These are phyloP conservation scores for Netelia virgata DNA, from an alignment of 2,888 invertebrate species.

Conservation along the genomic window DNA sequence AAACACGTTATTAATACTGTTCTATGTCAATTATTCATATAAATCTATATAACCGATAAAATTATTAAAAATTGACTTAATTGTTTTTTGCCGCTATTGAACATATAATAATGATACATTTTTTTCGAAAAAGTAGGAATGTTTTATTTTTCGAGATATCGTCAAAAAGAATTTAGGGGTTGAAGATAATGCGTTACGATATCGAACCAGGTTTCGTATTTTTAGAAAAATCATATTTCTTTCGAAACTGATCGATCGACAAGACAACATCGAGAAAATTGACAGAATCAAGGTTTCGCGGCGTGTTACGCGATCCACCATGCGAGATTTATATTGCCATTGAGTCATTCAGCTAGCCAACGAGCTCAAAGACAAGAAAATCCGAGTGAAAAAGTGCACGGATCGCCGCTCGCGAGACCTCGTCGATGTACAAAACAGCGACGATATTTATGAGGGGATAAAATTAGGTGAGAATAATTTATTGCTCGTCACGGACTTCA, in stretches of 20 bases:
- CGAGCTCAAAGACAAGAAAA: conserved; percentile 57
- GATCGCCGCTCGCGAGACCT: conserved; percentile 23
- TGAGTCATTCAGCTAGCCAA: conserved; percentile 60
- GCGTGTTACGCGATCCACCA: background rate
- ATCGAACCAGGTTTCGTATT: too few relatives aligned
- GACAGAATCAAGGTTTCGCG: background rate
- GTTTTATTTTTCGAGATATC: too few relatives aligned
- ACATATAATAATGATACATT: too few relatives aligned
- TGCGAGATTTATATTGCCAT: conserved; percentile 46
- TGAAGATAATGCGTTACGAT: too few relatives aligned
- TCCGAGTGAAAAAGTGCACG: conserved; percentile 57
- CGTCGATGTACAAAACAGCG: conserved; percentile 42
- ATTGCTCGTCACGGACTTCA: conserved; percentile 70
- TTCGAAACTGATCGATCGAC: background rate
- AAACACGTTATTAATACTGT: too few relatives aligned
- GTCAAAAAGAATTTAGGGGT: too few relatives aligned
- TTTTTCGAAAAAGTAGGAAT: too few relatives aligned
- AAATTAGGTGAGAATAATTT: conserved; percentile 73
- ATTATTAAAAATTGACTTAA: too few relatives aligned
- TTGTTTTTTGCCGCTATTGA: too few relatives aligned
- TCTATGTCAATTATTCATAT: too few relatives aligned
- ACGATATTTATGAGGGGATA: conserved; percentile 72
- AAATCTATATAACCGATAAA: too few relatives aligned
- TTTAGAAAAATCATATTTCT: too few relatives aligned
- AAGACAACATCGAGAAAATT: background rate